Base-by-base conservation (phyloP, 2,888 invertebrate genomes). In the Clistopyga incitator region DNA sequence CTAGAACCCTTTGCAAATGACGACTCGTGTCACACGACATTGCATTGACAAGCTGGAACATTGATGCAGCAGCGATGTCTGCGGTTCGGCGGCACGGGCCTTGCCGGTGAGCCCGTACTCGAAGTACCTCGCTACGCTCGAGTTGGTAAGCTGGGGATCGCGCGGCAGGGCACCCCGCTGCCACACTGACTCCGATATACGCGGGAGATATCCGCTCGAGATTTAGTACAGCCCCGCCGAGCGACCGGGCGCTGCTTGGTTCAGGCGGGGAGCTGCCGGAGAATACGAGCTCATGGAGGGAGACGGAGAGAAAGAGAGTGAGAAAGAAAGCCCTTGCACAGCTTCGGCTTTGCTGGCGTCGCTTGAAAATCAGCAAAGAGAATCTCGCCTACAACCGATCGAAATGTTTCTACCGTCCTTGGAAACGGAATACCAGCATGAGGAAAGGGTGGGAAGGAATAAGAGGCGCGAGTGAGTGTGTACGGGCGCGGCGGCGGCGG, bases 121-220 rank as follows among this genome's bases (percentile, higher is more conserved):
- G 38, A 6, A 10, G 45, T 29, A 29, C 29, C 34, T 61, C 45
- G 65, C 42, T 42, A 47, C 47, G 15, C 25, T 79, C 84, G 84
- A 85, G 83, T 56, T 78, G 59, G 74, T 74, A 67, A 81, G 71
- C 61, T 54, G 64, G 78, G 74, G 70, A 81, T 76, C 75, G 84
- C 72, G 77, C 86, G 88, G 86, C 86, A 84, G 89, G 91, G 90
- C 92, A 92, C 91, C 92, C 92, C 91, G 92, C 92, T 92, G 92
- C 91, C 91, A 91, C 89, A 92, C 91, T 91, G 91, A 91, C 92
- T 92, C 91, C 90, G 92, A 92, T 92, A 92, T 92, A 91, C 91
- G 89, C 90, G 88, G 88, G 88, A 92, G 92, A 92, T 92, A 92
- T 90, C 91, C 89, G 88, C 87, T 84, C 88, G 90, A 92, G 92